phyloP scores from a whole-genome alignment of 92 coral and sea anemone genomes.

The Paramuricea clavata region DNA sequence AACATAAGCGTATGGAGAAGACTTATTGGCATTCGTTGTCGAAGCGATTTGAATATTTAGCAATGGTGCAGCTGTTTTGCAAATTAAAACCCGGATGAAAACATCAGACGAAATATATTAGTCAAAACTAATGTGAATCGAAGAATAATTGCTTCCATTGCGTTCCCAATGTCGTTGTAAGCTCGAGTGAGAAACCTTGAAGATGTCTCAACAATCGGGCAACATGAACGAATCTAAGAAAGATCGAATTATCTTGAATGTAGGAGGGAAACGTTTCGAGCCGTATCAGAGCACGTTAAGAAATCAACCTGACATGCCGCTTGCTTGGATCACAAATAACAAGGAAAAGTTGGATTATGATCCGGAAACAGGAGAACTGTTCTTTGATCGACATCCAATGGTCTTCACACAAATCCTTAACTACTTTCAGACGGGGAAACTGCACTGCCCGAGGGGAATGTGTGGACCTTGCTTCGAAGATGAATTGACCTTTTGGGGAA shows the following conservation, averaged over 20 bases:
- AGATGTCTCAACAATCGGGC: conserved; percentile 13
- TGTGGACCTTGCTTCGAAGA: conserved; percentile 96
- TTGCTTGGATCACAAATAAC: conserved; percentile 83
- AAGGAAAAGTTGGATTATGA: conserved; percentile 89
- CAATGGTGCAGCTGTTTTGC: conserved; percentile 80
- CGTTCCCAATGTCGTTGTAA: background rate
- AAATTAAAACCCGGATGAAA: conserved; percentile 6
- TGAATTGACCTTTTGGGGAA: conserved; percentile 97
- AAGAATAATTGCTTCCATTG: background rate
- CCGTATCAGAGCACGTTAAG: conserved; percentile 87
- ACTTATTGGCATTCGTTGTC: conserved; percentile 69
- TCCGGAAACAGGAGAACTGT: conserved; percentile 89
- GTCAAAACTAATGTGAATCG: background rate
- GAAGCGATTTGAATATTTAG: conserved; percentile 79
- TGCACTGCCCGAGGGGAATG: conserved; percentile 88
- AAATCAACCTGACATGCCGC: conserved; percentile 90
- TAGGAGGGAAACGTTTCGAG: conserved; percentile 92
- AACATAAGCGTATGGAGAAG: background rate
- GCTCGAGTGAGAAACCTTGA: background rate
- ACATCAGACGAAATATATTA: background rate
- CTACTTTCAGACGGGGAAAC: conserved; percentile 95
- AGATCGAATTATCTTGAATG: conserved; percentile 58
- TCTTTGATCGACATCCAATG: conserved; percentile 95
- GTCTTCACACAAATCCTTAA: conserved; percentile 94
- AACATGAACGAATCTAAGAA: conserved; percentile 1